phyloP scores from a whole-genome alignment of 1,140 invertebrate species.

The Sesamia nonagrioides region DNA sequence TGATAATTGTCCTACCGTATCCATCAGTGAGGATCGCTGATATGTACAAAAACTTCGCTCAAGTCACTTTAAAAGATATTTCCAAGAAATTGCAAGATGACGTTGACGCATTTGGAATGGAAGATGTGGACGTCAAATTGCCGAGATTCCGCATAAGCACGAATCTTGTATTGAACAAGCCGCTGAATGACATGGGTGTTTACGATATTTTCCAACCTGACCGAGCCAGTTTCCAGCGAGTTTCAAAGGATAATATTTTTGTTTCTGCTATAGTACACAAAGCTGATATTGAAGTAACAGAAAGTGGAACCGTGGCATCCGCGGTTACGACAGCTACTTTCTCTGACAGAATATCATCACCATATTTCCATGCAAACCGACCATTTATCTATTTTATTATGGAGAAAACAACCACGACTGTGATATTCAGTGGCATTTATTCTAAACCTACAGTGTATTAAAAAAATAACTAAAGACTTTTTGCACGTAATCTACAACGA shows the following conservation, averaged over 20 bases:
- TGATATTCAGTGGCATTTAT: slow-evolving; percentile 89
- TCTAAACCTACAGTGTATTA: slow-evolving; percentile 79
- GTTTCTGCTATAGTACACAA: slow-evolving; percentile 91
- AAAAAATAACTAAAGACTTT: slow-evolving; percentile 22
- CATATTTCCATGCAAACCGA: slow-evolving; percentile 88
- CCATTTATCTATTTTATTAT: slow-evolving; percentile 90
- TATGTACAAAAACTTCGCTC: slow-evolving; percentile 68
- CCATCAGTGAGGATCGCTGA: slow-evolving; percentile 64
- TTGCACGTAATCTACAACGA: background rate
- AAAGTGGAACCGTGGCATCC: slow-evolving; percentile 93
- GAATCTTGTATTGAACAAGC: slow-evolving; percentile 88
- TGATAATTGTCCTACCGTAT: slow-evolving; percentile 74
- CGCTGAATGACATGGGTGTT: slow-evolving; percentile 90
- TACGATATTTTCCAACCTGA: slow-evolving; percentile 90
- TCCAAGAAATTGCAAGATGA: slow-evolving; percentile 83
- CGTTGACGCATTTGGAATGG: slow-evolving; percentile 78
- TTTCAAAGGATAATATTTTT: slow-evolving; percentile 88
- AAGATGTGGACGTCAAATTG: slow-evolving; percentile 89
- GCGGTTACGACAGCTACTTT: slow-evolving; percentile 88
- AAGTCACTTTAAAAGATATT: slow-evolving; percentile 66
- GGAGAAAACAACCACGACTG: slow-evolving; percentile 88
- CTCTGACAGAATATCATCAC: slow-evolving; percentile 88
- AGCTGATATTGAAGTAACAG: slow-evolving; percentile 93
- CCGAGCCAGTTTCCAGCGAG: slow-evolving; percentile 89
- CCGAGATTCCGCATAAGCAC: slow-evolving; percentile 91